Conservation (phyloP, 2,113 vertebrate species). For the Malurus melanocephalus region DNA sequence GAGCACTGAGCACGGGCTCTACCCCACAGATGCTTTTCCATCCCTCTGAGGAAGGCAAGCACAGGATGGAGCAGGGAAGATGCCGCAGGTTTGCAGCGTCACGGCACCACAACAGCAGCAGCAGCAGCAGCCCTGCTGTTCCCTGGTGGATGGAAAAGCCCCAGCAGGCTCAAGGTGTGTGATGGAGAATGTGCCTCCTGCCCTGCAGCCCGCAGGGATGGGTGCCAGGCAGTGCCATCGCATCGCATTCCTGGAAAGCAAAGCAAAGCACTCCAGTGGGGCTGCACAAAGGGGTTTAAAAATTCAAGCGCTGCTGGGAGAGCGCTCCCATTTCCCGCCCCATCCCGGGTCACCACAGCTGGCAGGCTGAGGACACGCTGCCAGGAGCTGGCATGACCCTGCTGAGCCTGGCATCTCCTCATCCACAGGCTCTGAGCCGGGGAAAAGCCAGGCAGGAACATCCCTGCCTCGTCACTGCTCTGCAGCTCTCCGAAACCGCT, state of each 20-base stretch:
- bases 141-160: neutral
- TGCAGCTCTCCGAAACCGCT: neutral
- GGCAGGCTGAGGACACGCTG: neutral
- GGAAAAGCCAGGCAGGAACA: neutral
- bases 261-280: neutral
- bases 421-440: neutral
- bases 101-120: accelerated
- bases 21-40: neutral
- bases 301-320: neutral
- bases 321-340: neutral
- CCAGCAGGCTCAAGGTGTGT: accelerated
- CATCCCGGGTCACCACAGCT: accelerated
- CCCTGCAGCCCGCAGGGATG: accelerated
- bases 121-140: neutral
- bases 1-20: neutral
- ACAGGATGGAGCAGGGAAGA: neutral
- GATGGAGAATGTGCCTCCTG: accelerated
- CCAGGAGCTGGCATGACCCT: neutral
- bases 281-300: neutral
- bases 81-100: neutral
- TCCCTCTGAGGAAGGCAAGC: accelerated
- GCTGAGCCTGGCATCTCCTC: neutral
- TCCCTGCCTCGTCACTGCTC: neutral
- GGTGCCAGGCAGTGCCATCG: neutral
- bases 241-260: conserved; percentile 10